Evolutionary conservation across 2,888 invertebrate species (phyloP), one percentile per base, ranked within the genome.

Genomic region (Augochlorella aurata): DNA sequence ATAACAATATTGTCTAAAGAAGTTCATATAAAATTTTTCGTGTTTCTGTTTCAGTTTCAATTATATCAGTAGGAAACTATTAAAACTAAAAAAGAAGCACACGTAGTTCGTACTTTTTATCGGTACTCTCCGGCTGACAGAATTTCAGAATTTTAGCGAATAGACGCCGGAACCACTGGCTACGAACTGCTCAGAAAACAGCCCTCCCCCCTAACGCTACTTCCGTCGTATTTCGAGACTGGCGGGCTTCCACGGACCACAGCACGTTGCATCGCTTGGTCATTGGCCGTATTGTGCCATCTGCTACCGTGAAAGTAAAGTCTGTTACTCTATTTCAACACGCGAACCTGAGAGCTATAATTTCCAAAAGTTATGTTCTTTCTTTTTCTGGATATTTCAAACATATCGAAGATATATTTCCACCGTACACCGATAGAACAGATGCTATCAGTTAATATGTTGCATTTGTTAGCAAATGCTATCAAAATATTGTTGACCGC

Each of bases 211-310:
- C 69, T 77, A 74, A 83, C 67, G 77, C 77, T 84, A 88, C 85
- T 88, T 88, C 88, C 87, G 87, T 81, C 81, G 85, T 88, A 88
- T 88, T 88, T 88, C 74, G 83, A 85, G 88, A 88, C 82, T 86
- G 87, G 87, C 85, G 76, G 77, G 77, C 81, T 85, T 85, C 87
- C 87, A 87, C 61, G 76, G 82, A 68, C 80, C 76, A 70, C 70
- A 14, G 54, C 63, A 52, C 78, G 68, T 66, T 67, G 72, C 74
- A 68, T 12, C 50, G 80, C 72, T 80, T 84, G 87, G 87, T 87
- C 87, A 87, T 84, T 82, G 84, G 76, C 79, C 85, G 75, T 84
- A 70, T 82, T 83, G 82, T 74, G 78, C 82, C 76, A 82, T 83
- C 79, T 70, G 74, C 73, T 50, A 68, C 74, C 45, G 70, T 54